Percentiles rank a stretch among this genome's conserved stretches.
These are phyloP conservation scores for Muntiacus muntjak DNA, from an alignment of 2,113 vertebrate species.

Conservation along the genomic window DNA sequence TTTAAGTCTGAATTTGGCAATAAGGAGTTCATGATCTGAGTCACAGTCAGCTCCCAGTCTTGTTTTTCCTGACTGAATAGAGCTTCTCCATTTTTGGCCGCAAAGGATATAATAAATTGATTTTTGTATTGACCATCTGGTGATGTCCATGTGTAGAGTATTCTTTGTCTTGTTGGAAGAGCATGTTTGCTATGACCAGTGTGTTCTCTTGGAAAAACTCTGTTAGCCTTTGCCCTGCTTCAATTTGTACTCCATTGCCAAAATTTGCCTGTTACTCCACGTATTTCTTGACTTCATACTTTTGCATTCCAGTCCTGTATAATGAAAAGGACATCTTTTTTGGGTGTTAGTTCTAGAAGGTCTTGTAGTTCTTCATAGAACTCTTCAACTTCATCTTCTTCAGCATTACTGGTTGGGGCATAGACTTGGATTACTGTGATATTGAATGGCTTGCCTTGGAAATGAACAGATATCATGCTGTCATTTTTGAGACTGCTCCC, in stretches of 20 bases:
- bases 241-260: neutral
- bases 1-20: neutral
- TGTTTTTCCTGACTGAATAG: neutral
- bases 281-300: neutral
- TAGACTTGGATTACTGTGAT: neutral
- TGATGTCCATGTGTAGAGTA: neutral
- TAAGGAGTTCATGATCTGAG: neutral
- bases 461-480: neutral
- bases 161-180: neutral
- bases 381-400: neutral
- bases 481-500: neutral
- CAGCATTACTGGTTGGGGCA: fast-evolving
- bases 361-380: neutral
- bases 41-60: neutral
- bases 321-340: neutral
- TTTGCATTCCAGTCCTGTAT: neutral
- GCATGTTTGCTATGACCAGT: neutral
- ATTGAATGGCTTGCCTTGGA: neutral
- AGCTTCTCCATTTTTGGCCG: neutral
- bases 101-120: fast-evolving
- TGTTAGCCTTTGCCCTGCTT: neutral
- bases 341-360: neutral
- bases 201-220: neutral
- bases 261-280: neutral
- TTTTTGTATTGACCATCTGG: neutral